These are phyloP conservation scores for Mythimna lalbum DNA, from an alignment of 2,888 invertebrate genomes.

Conservation along the genomic window DNA sequence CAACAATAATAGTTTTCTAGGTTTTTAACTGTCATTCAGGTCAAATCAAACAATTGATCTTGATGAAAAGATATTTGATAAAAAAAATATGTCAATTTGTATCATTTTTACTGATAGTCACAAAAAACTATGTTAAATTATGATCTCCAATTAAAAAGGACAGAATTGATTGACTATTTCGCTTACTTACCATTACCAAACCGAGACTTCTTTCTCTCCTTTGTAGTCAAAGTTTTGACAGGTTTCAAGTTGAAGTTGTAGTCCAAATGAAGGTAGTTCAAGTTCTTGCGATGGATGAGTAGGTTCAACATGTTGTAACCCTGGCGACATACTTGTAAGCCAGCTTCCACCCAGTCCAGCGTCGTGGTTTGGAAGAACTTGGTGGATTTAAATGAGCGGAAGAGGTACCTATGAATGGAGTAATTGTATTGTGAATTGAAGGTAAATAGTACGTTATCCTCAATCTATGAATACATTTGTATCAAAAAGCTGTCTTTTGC, in stretches of 20 bases:
- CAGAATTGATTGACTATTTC: background rate
- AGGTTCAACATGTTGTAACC: slow-evolving; percentile 99
- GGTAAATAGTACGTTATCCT: background rate
- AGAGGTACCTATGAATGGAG: slow-evolving; percentile 93
- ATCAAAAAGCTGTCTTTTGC: no score
- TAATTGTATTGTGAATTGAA: background rate
- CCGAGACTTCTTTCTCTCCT: slow-evolving; percentile 99
- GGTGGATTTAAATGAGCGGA: slow-evolving; percentile 99
- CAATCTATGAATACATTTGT: no score
- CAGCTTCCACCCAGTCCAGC: slow-evolving; percentile 99
- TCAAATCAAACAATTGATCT: no score
- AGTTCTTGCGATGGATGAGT: slow-evolving; percentile 99
- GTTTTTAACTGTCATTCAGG: no score
- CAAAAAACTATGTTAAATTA: no score
- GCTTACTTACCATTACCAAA: slow-evolving; percentile 95
- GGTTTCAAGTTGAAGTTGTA: slow-evolving; percentile 99
- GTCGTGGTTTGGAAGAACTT: slow-evolving; percentile 99
- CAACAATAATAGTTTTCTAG: no score
- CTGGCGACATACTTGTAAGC: slow-evolving; percentile 99
- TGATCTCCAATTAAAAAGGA: no score
- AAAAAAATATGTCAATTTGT: no score
- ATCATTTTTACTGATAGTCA: no score
- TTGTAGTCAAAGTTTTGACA: slow-evolving; percentile 99
- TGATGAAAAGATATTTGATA: no score
- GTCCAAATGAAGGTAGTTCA: slow-evolving; percentile 99